These are phyloP conservation scores for Berghia stephanieae DNA, from an alignment of 1,140 invertebrate genomes.

Conservation along the genomic window DNA sequence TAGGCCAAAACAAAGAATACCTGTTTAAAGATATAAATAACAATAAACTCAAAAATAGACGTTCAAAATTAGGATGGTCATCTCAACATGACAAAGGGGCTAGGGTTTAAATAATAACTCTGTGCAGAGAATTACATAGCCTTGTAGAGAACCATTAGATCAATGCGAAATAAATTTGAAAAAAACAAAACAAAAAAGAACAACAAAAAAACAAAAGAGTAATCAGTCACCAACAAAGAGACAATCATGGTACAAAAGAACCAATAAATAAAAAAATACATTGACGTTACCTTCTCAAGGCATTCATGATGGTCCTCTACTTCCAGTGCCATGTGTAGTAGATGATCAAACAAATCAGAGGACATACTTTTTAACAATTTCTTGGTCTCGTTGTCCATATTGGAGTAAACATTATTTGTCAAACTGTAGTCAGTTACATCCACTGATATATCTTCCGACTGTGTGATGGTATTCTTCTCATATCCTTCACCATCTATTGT, in stretches of 20 bases:
- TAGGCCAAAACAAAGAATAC: neutral
- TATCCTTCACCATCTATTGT: neutral
- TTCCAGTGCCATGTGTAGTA: conserved; percentile 41
- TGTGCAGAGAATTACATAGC: too few species aligned
- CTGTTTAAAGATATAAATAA: too few species aligned
- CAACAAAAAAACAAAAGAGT: neutral
- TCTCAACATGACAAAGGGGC: too few species aligned
- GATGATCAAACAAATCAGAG: conserved; percentile 27
- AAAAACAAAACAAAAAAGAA: neutral
- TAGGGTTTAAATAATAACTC: too few species aligned
- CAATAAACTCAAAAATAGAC: too few species aligned
- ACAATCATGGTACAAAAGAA: neutral
- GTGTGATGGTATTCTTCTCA: neutral
- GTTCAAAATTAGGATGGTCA: too few species aligned
- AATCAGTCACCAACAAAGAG: neutral
- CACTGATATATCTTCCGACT: neutral
- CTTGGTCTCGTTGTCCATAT: neutral
- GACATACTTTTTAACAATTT: neutral
- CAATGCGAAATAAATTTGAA: too few species aligned
- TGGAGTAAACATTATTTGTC: neutral
- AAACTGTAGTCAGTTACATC: neutral
- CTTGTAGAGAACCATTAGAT: too few species aligned
- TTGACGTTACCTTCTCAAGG: conserved; percentile 35
- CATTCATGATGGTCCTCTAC: conserved; percentile 38
- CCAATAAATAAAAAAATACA: neutral